Evolutionary conservation across 2,113 vertebrate species (phyloP).

Genomic region (Mus pahari): DNA sequence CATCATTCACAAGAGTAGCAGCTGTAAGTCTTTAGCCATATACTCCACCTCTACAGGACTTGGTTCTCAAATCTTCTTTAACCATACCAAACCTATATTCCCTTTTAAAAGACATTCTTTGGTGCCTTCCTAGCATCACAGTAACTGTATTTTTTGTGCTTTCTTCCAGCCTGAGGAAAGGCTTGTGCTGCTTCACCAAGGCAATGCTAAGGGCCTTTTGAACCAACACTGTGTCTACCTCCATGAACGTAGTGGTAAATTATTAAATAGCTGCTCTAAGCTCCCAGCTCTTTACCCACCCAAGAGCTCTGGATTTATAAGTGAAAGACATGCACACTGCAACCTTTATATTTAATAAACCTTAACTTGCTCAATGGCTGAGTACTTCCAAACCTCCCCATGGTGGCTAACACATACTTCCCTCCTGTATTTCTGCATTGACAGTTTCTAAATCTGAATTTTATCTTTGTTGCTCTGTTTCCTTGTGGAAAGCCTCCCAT

Average conservation of each 20-base stretch:
- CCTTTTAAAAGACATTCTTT: conserved; percentile 96
- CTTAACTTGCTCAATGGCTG: too few species aligned
- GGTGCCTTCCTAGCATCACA: conserved; percentile 95
- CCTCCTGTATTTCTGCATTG: too few species aligned
- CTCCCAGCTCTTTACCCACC: too few species aligned
- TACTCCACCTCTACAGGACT: conserved; percentile 88
- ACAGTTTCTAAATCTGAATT: too few species aligned
- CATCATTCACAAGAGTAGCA: conserved; percentile 95
- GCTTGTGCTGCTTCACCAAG: neutral
- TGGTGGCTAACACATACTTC: too few species aligned
- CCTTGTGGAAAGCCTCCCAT: too few species aligned
- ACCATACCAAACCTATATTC: conserved; percentile 95
- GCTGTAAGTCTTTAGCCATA: conserved; percentile 94
- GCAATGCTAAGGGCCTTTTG: neutral
- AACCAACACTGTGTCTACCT: neutral
- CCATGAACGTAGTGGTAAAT: neutral
- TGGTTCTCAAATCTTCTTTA: conserved; percentile 96
- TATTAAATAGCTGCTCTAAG: too few species aligned
- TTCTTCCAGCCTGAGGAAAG: conserved; percentile 79
- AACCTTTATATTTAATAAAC: too few species aligned
- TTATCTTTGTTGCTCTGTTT: too few species aligned
- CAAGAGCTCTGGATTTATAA: too few species aligned
- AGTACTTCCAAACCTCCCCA: too few species aligned
- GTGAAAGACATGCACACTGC: too few species aligned
- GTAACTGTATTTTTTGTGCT: conserved; percentile 94